phyloP scores from a whole-genome alignment of 2,797 vertebrate genomes.

The Acanthurus leucopareius region DNA sequence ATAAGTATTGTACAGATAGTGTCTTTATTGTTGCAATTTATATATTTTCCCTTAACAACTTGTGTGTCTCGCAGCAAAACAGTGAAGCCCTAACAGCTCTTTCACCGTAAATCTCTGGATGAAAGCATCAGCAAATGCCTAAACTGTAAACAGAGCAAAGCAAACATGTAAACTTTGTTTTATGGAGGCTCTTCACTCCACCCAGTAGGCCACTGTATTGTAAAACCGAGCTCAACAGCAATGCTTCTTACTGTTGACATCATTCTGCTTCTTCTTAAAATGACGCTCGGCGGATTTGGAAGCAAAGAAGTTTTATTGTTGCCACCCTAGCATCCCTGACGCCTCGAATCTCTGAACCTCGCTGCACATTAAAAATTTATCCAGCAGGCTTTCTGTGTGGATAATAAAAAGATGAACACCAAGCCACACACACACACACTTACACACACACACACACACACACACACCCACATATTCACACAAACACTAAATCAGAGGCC shows the following conservation, averaged over 20 bases:
- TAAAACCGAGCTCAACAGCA: conserved; percentile 49
- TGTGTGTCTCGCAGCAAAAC: conserved; percentile 17
- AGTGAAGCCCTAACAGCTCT: background rate
- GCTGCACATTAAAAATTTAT: conserved; percentile 78
- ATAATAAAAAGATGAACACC: conserved; percentile 69
- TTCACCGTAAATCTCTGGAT: conserved; percentile 32
- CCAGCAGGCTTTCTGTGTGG: conserved; percentile 60
- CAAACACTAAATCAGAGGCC: conserved; percentile 55
- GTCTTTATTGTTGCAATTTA: conserved; percentile 19
- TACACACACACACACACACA: conserved; percentile 24
- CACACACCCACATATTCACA: conserved; percentile 10
- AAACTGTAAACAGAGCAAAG: conserved; percentile 56
- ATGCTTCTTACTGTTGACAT: conserved; percentile 59
- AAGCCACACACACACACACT: conserved; percentile 26
- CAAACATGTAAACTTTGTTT: conserved; percentile 66
- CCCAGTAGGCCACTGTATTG: conserved; percentile 47
- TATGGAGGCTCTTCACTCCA: conserved; percentile 31
- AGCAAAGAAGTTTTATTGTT: conserved; percentile 67
- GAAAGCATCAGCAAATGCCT: conserved; percentile 50
- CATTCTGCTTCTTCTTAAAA: conserved; percentile 60
- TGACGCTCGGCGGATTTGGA: conserved; percentile 69
- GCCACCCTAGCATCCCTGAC: conserved; percentile 60
- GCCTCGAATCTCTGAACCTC: conserved; percentile 63
- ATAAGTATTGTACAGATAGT: background rate
- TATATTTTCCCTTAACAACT: conserved; percentile 18